A percentile compares a stretch with the other conserved stretches of the same genome.
Conservation (phyloP, 2,797 vertebrate genomes). For the Hypotaenidia okinawae region DNA sequence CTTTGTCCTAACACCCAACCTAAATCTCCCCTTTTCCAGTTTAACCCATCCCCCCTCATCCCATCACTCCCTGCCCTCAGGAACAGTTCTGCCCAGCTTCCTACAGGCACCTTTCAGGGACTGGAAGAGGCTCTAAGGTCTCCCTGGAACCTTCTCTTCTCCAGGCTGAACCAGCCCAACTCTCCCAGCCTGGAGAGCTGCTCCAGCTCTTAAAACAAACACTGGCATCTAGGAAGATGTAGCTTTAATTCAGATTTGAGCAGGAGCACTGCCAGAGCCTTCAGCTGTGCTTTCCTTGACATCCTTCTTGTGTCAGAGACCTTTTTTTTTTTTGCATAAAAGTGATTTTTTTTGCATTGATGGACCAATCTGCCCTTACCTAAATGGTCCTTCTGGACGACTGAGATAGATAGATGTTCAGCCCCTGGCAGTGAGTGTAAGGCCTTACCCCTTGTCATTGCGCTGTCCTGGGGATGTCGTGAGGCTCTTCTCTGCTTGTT, state of each 20-base stretch:
- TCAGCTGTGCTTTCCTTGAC: neutral
- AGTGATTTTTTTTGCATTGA: neutral
- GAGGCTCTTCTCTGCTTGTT: neutral
- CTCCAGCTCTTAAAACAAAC: too few species aligned
- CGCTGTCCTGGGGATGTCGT: fast-evolving
- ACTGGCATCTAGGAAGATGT: neutral
- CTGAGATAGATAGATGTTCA: neutral
- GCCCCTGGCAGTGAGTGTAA: neutral
- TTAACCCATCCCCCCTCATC: too few species aligned
- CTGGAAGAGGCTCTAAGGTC: too few species aligned
- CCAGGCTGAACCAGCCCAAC: too few species aligned
- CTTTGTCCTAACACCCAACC: too few species aligned
- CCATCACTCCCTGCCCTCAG: too few species aligned
- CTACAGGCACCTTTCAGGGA: too few species aligned
- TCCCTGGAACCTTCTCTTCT: too few species aligned
- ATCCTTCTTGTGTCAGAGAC: neutral
- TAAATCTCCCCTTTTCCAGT: too few species aligned
- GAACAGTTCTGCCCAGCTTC: too few species aligned
- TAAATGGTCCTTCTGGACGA: neutral
- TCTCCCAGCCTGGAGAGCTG: too few species aligned
- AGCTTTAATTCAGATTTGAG: neutral
- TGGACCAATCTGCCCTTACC: neutral
- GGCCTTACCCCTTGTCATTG: neutral
- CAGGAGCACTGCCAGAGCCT: too few species aligned
- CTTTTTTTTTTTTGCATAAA: neutral